Evolutionary conservation across 2,888 invertebrate genomes (phyloP), one percentile per base, ranked within the genome.

Genomic region (Pristionchus arcanus): DNA sequence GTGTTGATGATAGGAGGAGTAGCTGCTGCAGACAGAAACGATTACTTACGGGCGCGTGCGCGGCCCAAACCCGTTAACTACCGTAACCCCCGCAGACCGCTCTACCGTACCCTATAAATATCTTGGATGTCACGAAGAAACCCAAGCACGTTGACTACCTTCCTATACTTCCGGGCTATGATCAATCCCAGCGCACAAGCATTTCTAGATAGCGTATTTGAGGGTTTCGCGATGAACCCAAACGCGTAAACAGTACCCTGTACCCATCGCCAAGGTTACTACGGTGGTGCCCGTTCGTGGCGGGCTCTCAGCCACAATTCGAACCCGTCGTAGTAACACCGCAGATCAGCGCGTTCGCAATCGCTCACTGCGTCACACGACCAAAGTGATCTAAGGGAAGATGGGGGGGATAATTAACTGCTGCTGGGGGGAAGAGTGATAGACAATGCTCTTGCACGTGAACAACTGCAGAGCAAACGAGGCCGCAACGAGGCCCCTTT

Each of bases 281-380:
- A 13, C 13, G 42, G 42, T 42, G 11, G 63, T n/a, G n/a, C 63
- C 42, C 42, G 42, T 15, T 71, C 68, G 68, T 34, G 42, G 74
- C 28, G 9, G 49, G 49, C 4, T 9, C 42, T 11, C 42, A 13
- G 0, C 13, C 63, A 49, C 49, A 16, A 53, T 53, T 53, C 16
- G 71, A 71, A 34, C 71, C n/a, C 19, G 34, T 31, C 34, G 13
- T 13, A 15, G 42, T 49, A 49, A 53, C 49, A 16, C 74, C 16
- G 68, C 74, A 74, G 37, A 74, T 74, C 74, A 74, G 37, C 31
- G 77, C 77, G 77, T 37, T 77, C 77, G 25, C 74, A 31, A n/a
- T 49, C 53, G 1, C n/a, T n/a, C 11, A n/a, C 81, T 81, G 49
- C 81, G 81, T 81, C 81, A 81, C 81, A 53, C 81, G 81, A 53